Base-by-base conservation (phyloP, 2,888 invertebrate species). In the Hemicrepidius hirtus region DNA sequence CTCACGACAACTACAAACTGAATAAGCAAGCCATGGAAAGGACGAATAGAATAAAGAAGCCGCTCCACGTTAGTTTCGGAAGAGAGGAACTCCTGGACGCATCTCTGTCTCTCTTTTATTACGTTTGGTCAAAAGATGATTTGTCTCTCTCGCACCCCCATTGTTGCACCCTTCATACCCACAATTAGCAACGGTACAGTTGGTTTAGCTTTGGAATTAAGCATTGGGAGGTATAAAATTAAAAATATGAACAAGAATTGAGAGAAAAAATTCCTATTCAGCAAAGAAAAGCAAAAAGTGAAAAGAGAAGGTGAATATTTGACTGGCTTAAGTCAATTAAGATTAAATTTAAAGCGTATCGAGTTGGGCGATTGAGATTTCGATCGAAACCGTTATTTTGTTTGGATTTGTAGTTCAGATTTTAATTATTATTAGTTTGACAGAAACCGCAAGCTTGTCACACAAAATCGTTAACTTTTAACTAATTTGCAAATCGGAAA, bases 21-120 rank as follows among this genome's bases (percentile, higher is more conserved):
- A 72, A 50, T 68, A 67, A 71, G 68, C 72, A 67, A 71, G 68
- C 72, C 62, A 68, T 64, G 72, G 71, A 71, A 67, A 71, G 71
- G 72, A 72, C 72, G 66, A 72, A 55, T 68, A 68, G 72, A 55
- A 72, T 72, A 72, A 72, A 72, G 72, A 72, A 72, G 72, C 72
- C 72, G 72, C 72, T 71, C 44, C 71, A 67, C 62, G 71, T 66
- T 67, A 71, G 71, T 67, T 71, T 72, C 72, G 68, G 72, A 72
- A 72, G 72, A 72, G 72, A 72, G 72, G 69, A 68, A 72, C 72
- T 72, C 32, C 68, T 72, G 64, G 55, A 16, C 59, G 49, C 63
- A 46, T 72, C 72, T 67, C 60, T 50, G 53, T 72, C 68, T 20
- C 55, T 46, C 72, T 53, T 67, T 67, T 46, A 28, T 35, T 67